Percentiles rank a stretch among this genome's conserved stretches.
phyloP scores from a whole-genome alignment of 23 tunicate genomes.

The Halocynthia roretzi region DNA sequence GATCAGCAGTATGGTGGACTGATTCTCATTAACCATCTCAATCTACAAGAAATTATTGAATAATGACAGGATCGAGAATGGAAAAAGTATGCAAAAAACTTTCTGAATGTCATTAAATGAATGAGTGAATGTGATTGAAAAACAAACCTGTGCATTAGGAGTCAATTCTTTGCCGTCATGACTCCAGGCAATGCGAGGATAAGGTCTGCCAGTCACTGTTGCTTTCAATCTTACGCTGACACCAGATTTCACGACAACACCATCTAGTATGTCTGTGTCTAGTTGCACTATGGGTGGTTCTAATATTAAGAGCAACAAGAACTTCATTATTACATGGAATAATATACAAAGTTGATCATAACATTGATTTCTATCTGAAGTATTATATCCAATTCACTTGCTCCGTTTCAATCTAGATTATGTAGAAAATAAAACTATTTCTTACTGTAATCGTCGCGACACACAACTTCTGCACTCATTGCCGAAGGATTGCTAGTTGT shows the following conservation, averaged over 20 bases:
- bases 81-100: too few species aligned
- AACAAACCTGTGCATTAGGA: constrained; percentile 58
- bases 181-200: constrained; percentile 66
- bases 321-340: too few species aligned
- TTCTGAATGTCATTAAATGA: background rate
- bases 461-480: constrained; percentile 68
- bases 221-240: constrained; percentile 63
- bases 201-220: constrained; percentile 67
- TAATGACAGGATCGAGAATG: too few species aligned
- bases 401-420: too few species aligned
- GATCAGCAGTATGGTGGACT: constrained; percentile 33
- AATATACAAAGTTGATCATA: too few species aligned
- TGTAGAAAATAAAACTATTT: too few species aligned
- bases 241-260: constrained; percentile 67
- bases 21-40: constrained; percentile 17
- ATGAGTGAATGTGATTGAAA: constrained; percentile 3
- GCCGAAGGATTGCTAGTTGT: constrained; percentile 86
- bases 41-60: background rate
- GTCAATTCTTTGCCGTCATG: constrained; percentile 58
- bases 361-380: too few species aligned
- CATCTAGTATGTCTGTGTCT: constrained; percentile 59
- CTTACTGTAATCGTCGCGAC: constrained; percentile 71
- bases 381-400: too few species aligned
- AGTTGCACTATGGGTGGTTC: constrained; percentile 67
- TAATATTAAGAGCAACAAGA: background rate